phyloP scores from a whole-genome alignment of 2,113 vertebrate genomes.

The Antennarius striatus region DNA sequence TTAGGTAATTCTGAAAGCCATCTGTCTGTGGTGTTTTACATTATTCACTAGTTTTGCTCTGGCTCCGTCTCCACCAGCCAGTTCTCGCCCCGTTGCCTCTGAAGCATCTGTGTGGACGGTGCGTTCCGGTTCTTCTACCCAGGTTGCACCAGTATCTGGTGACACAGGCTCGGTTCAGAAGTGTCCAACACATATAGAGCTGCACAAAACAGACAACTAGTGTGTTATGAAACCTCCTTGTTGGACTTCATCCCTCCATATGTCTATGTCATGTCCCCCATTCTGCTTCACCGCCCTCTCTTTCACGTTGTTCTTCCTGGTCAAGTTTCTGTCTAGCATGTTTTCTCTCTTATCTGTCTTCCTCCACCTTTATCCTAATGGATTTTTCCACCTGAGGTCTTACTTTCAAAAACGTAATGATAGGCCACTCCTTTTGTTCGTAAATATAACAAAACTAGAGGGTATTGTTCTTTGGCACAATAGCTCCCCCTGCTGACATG shows the following conservation, averaged over 20 bases:
- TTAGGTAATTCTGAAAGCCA: conserved; percentile 56
- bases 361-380: conserved; percentile 53
- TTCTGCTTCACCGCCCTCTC: conserved; percentile 11
- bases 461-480: conserved; percentile 36
- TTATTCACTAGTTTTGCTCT: conserved; percentile 56
- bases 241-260: background rate
- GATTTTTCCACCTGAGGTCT: conserved; percentile 61
- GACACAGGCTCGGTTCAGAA: conserved; percentile 2
- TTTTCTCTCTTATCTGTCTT: conserved; percentile 19
- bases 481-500: conserved; percentile 67
- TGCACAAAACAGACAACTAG: conserved; percentile 12
- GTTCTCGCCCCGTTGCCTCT: conserved; percentile 30
- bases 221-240: conserved; percentile 3
- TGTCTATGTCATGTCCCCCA: conserved; percentile 5
- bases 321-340: conserved; percentile 6
- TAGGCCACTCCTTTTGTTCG: conserved; percentile 16
- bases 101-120: conserved; percentile 43
- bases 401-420: conserved; percentile 50
- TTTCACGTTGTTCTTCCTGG: conserved; percentile 5
- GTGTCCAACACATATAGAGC: conserved; percentile 4
- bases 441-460: conserved; percentile 23
- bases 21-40: conserved; percentile 58
- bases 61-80: conserved; percentile 22
- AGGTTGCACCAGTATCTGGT: conserved; percentile 1
- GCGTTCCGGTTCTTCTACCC: conserved; percentile 16